Evolutionary conservation across 2,888 invertebrate genomes (phyloP).

Genomic region (Neoitamus cyanurus): DNA sequence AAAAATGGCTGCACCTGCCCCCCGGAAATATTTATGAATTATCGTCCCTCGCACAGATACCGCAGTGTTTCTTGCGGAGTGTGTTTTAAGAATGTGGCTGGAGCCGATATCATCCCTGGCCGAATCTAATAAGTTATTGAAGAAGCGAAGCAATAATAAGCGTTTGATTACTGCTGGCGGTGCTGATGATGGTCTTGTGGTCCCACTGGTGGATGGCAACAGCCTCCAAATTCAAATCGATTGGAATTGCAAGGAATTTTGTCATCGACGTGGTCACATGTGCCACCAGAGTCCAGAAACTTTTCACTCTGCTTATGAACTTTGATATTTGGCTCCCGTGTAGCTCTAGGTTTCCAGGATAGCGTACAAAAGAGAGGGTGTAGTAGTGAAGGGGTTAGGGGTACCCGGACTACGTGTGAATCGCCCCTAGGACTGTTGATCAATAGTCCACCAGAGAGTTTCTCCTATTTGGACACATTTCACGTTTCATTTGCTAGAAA

Average conservation of each 20-base stretch:
- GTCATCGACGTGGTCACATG: background rate
- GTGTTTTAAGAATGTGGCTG: background rate
- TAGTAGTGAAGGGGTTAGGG: too few relatives aligned
- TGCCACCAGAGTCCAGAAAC: background rate
- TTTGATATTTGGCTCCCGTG: constrained; percentile 7
- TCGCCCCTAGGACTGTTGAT: background rate
- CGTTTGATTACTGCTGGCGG: background rate
- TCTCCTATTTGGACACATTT: background rate
- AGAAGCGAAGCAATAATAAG: background rate
- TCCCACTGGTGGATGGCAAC: background rate
- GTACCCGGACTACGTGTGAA: background rate
- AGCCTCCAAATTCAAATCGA: background rate
- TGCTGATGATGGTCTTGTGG: background rate
- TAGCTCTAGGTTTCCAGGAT: background rate
- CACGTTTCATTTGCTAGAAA: background rate
- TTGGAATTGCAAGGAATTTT: background rate
- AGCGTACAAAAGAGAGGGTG: too few relatives aligned
- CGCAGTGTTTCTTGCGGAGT: background rate
- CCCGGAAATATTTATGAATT: background rate
- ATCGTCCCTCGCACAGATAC: background rate
- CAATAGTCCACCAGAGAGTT: background rate
- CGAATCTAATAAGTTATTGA: background rate
- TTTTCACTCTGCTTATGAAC: background rate
- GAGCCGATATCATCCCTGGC: too few relatives aligned
- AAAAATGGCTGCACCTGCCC: background rate